A percentile compares a stretch with the other conserved stretches of the same genome.
phyloP scores from a whole-genome alignment of 2,113 vertebrate genomes.

The Cheilinus undulatus region DNA sequence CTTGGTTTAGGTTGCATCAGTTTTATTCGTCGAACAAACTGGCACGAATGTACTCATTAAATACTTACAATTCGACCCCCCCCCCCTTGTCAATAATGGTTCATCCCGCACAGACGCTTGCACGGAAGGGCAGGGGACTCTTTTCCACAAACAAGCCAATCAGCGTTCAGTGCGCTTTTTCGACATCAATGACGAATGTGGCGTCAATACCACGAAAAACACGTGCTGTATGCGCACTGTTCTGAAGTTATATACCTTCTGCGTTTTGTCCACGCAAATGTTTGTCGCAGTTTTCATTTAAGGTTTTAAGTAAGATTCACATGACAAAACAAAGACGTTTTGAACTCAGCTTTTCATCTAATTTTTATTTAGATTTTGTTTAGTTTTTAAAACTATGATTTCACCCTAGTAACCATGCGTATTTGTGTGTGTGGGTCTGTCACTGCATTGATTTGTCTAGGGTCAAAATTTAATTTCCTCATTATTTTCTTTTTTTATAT shows the following conservation, averaged over 20 bases:
- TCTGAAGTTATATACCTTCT: not conserved
- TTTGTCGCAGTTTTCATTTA: no score
- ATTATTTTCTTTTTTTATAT: no score
- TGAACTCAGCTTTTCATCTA: no score
- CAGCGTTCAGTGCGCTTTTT: not conserved
- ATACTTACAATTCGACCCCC: accelerated
- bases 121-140: not conserved
- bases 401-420: no score
- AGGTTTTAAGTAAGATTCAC: no score
- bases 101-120: not conserved
- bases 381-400: no score
- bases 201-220: not conserved
- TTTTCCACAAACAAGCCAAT: conserved; percentile 24
- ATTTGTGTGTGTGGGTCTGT: no score
- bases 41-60: not conserved
- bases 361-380: no score
- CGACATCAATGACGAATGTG: not conserved
- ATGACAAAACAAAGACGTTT: no score
- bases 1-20: not conserved
- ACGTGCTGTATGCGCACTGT: not conserved
- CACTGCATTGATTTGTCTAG: no score
- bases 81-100: not conserved
- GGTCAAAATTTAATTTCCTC: no score
- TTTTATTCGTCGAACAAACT: not conserved
- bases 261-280: no score